A percentile compares a stretch with the other conserved stretches of the same genome.
These are phyloP conservation scores for Myotis pilosus DNA, from an alignment of 2,797 vertebrate species.

Conservation along the genomic window DNA sequence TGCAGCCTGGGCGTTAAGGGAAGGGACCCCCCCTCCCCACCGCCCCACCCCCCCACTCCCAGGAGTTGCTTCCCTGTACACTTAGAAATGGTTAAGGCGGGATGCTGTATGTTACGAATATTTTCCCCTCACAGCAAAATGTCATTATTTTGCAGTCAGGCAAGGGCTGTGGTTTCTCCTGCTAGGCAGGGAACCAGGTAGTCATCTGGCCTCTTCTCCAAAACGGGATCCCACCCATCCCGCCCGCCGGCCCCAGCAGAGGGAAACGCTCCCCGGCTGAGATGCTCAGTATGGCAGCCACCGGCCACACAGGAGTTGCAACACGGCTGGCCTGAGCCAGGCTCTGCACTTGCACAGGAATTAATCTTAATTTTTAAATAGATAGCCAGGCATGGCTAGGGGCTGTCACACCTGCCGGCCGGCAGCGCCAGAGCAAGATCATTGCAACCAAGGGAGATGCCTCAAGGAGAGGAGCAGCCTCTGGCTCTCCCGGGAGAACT, in stretches of 20 bases:
- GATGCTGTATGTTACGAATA: neutral
- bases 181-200: neutral
- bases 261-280: fast-evolving
- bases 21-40: neutral
- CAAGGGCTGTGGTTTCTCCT: neutral
- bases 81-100: neutral
- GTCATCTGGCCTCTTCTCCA: neutral
- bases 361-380: neutral
- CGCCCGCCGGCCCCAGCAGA: neutral
- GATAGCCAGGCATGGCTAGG: neutral
- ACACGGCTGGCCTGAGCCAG: too few relatives aligned
- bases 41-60: neutral
- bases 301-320: neutral
- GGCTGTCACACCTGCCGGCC: neutral
- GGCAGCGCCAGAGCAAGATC: neutral
- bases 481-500: neutral
- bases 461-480: neutral
- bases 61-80: neutral
- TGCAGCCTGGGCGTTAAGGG: neutral
- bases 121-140: neutral
- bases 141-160: neutral
- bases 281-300: fast-evolving
- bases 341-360: neutral
- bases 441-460: too few relatives aligned
- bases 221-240: too few relatives aligned